Evolutionary conservation across 35 echinoderm and acorn worm genomes (phyloP), one percentile per base, ranked within the genome.

Genomic region (Heliocidaris tuberculata): DNA sequence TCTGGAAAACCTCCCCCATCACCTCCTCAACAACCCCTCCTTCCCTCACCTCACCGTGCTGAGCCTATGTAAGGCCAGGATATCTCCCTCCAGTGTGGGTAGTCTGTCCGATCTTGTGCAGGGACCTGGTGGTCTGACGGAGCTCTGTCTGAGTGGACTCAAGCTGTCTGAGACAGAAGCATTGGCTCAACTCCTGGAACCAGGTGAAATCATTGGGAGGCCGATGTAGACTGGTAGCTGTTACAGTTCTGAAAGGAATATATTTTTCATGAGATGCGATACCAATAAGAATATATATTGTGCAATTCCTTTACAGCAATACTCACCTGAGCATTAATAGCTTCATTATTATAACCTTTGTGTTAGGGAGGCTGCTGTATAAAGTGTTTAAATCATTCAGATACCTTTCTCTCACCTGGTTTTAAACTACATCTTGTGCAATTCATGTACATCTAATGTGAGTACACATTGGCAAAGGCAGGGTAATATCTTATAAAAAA

Each of bases 141-240:
- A 95, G 32, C 93, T 97, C 27, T 97, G 94, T 89, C 92, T 97
- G 7, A 94, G 94, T 65, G 96, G 96, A 95, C 85, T 93, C 16
- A 97, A 97, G 59, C 60, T 97, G 70, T 97, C 96, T 30, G 94
- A 94, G 17, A 93, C 96, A 60, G 85, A 95, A 48, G 96, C 92
- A 29, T 87, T 97, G 21, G 32, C 42, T 6, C 88, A 93, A 16
- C 85, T 97, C 2, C 87, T 97, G 24, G 31, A n/a, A 16, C 27
- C 65, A 60, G 85, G 93, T 94, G 42, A 94, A 47, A 42, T 29
- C 7, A 30, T 93, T 9, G 31, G 15, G 17, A 89, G 31, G 12
- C 12, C 16, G 47, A 0, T n/a, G 15, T 48, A 89, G 31, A 35
- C 12, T 42, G 47, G 31, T 42, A 42, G 5, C 10, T n/a, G 21